A percentile compares a stretch with the other conserved stretches of the same genome.
These are phyloP conservation scores for Mesochorus sp. DNA, from an alignment of 2,888 invertebrate species.

Conservation along the genomic window DNA sequence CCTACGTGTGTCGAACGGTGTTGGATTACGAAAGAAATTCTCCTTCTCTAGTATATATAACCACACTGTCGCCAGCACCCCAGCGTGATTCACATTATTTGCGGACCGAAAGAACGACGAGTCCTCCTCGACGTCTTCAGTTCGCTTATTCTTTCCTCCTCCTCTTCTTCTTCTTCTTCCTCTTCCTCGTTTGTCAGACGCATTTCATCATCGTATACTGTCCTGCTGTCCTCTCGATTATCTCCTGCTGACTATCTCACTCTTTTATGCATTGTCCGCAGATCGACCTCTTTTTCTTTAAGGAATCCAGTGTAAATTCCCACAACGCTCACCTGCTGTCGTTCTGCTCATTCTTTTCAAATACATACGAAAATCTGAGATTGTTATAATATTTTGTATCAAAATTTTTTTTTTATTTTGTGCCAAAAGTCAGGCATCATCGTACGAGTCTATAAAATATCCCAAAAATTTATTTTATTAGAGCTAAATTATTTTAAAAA, in stretches of 20 bases:
- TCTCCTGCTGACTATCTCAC: constrained; percentile 37
- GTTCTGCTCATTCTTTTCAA: too few relatives aligned
- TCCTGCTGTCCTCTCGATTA: constrained; percentile 65
- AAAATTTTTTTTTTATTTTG: too few relatives aligned
- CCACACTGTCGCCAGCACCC: constrained; percentile 32
- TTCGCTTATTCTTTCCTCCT: constrained; percentile 56
- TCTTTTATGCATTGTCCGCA: constrained; percentile 13
- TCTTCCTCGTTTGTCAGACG: constrained; percentile 32
- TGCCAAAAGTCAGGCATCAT: too few relatives aligned
- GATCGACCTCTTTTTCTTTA: background rate
- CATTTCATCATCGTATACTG: constrained; percentile 42
- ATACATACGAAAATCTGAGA: too few relatives aligned
- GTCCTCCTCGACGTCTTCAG: constrained; percentile 51
- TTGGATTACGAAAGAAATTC: constrained; percentile 63
- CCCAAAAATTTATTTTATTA: background rate
- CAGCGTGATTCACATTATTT: constrained; percentile 76
- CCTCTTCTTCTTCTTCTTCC: constrained; percentile 35
- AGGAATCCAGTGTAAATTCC: background rate
- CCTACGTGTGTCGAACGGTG: constrained; percentile 60
- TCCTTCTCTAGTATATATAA: background rate
- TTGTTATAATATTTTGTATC: too few relatives aligned
- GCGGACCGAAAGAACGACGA: constrained; percentile 63
- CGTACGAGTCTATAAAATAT: too few relatives aligned
- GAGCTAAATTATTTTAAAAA: too few relatives aligned
- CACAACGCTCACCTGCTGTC: too few relatives aligned